These are phyloP conservation scores for Halcyon senegalensis DNA, from an alignment of 2,113 vertebrate species.

Conservation along the genomic window DNA sequence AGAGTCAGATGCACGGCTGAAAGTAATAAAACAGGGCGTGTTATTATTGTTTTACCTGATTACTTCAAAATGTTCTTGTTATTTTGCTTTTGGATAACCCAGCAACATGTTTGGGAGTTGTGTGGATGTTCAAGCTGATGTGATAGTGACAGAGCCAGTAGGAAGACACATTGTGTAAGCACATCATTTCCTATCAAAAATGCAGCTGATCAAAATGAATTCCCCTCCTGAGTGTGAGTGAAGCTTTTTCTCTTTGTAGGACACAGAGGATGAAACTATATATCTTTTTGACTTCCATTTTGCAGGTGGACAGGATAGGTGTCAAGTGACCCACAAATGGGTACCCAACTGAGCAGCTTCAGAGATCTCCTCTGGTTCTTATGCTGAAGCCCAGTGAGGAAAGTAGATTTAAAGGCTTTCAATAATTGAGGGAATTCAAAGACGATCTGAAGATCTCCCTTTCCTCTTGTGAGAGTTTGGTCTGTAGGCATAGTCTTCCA, in stretches of 20 bases:
- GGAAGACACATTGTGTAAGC: neutral
- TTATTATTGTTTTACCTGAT: neutral
- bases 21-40: neutral
- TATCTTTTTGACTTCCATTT: neutral
- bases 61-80: neutral
- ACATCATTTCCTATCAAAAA: neutral
- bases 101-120: accelerated
- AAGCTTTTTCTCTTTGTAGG: neutral
- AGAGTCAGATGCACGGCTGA: neutral
- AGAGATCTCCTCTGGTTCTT: neutral
- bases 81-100: neutral
- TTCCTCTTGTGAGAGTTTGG: neutral
- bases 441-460: neutral
- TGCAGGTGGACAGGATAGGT: accelerated
- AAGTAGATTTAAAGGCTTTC: neutral
- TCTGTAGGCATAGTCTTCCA: neutral
- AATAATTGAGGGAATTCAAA: neutral
- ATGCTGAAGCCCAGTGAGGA: neutral
- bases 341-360: accelerated
- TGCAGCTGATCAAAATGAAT: neutral
- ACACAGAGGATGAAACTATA: neutral
- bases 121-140: neutral
- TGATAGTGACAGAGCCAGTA: neutral
- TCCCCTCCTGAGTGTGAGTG: neutral
- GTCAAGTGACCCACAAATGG: neutral